Percentiles rank a stretch among this genome's conserved stretches.
These are phyloP conservation scores for Leontopithecus rosalia DNA, from an alignment of 2,797 vertebrate species.

Conservation along the genomic window DNA sequence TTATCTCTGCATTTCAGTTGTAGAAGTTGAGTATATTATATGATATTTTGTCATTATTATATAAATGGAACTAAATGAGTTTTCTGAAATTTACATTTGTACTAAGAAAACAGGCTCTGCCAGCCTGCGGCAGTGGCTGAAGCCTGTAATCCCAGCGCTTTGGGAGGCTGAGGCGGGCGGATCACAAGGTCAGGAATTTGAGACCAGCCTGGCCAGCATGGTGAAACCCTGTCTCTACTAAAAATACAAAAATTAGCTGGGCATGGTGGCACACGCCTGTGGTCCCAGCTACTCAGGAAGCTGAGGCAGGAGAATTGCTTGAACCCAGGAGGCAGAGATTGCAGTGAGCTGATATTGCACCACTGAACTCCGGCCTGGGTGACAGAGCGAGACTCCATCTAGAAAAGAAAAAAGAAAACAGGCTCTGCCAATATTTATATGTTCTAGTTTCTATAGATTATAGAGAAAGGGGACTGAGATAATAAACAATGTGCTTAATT, in stretches of 20 bases:
- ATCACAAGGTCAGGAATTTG: too few relatives aligned
- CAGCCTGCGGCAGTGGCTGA: background rate
- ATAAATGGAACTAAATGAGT: background rate
- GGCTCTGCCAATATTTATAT: background rate
- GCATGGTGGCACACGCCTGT: too few relatives aligned
- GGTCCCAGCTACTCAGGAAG: too few relatives aligned
- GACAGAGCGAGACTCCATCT: too few relatives aligned
- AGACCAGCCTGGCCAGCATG: too few relatives aligned
- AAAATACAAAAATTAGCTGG: too few relatives aligned
- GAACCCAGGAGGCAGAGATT: too few relatives aligned
- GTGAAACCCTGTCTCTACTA: too few relatives aligned
- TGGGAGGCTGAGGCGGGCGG: rapidly evolving
- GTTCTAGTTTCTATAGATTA: background rate
- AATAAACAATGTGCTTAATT: background rate
- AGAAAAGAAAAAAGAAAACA: background rate
- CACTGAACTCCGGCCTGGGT: too few relatives aligned
- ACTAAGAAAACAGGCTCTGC: background rate
- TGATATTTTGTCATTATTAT: background rate
- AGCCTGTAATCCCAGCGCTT: too few relatives aligned
- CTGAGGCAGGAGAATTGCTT: too few relatives aligned
- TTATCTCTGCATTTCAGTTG: background rate
- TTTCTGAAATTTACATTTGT: background rate
- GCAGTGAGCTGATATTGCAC: too few relatives aligned
- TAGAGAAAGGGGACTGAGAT: background rate
- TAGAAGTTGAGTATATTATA: background rate